These are phyloP conservation scores for cat (Felis catus) DNA, from an alignment of 2,113 vertebrate species.

Conservation along the genomic window F.catus_Fca126_mat1.0 CM031426.1:50139501-50140000, in stretches of 20 bases:
- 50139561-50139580: background rate
- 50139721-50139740: background rate
- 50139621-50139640: background rate
- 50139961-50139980: background rate
- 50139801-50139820: background rate
- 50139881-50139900: background rate
- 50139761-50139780: background rate
- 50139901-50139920: constrained; percentile 37
- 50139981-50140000: constrained; percentile 16
- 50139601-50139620: background rate
- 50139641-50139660: background rate
- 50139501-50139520: background rate
- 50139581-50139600: background rate
- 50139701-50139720: background rate
- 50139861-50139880: background rate
- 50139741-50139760: background rate
- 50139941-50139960: constrained; percentile 38
- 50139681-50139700: constrained; percentile 14
- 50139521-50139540: background rate
- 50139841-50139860: background rate
- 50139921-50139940: background rate
- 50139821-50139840: background rate
- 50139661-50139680: background rate
- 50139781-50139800: background rate
- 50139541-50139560: background rate